These are phyloP conservation scores for Microcebus tavaratra DNA, from an alignment of 2,113 vertebrate species.

Conservation along the genomic window DNA sequence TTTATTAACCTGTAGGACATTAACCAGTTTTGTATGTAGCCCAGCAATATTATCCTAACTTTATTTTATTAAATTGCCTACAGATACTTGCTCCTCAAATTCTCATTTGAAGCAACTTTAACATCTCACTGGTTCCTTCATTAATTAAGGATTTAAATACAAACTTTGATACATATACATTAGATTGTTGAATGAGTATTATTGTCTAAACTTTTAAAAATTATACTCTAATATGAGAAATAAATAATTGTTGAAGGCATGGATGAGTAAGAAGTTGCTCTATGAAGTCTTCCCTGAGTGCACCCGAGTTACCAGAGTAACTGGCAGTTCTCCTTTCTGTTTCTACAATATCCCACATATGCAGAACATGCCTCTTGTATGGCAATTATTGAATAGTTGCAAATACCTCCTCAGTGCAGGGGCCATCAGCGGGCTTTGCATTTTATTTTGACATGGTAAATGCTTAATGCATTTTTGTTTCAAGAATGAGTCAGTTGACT, in stretches of 20 bases:
- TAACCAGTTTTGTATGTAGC: neutral
- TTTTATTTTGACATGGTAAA: neutral
- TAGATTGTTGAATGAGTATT: neutral
- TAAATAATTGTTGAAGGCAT: neutral
- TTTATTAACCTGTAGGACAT: neutral
- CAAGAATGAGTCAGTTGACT: neutral
- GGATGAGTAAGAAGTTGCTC: neutral
- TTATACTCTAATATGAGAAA: neutral
- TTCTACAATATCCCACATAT: rapidly evolving
- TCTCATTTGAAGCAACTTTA: neutral
- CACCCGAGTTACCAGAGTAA: neutral
- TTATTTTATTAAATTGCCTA: neutral
- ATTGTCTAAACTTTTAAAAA: neutral
- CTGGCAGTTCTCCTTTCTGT: neutral
- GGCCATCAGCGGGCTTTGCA: neutral
- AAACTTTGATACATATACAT: neutral
- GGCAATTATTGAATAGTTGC: neutral
- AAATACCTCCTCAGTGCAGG: neutral
- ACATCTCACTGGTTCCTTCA: neutral
- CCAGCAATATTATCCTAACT: neutral
- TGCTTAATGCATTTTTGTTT: neutral
- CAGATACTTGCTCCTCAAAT: neutral
- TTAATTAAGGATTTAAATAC: neutral
- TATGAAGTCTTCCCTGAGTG: neutral
- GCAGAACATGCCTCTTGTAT: neutral